Conservation (phyloP, 2,113 vertebrate species). For the Thunnus maccoyii region DNA sequence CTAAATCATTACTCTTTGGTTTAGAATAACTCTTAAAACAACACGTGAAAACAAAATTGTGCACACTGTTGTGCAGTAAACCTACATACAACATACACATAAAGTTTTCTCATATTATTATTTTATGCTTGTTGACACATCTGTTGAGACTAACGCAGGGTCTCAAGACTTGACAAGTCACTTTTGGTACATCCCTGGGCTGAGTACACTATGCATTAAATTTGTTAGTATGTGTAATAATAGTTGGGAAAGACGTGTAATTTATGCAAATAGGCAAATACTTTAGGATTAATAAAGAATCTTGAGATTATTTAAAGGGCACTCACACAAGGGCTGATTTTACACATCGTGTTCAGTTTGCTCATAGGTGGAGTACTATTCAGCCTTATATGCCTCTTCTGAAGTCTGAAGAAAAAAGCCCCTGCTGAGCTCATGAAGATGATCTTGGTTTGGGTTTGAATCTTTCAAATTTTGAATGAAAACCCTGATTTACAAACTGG, state of each 20-base stretch:
- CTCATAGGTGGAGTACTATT: background rate
- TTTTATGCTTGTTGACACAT: too few species aligned
- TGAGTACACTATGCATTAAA: too few species aligned
- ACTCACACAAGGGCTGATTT: background rate
- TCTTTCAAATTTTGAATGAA: background rate
- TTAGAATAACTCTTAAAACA: too few species aligned
- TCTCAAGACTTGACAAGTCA: too few species aligned
- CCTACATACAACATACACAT: too few species aligned
- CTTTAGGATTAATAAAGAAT: background rate
- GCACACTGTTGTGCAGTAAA: too few species aligned
- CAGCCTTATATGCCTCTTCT: background rate
- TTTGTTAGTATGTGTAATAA: too few species aligned
- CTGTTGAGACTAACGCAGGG: too few species aligned
- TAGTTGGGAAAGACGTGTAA: background rate
- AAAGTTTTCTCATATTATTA: too few species aligned
- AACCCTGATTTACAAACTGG: background rate
- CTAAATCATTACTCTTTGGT: too few species aligned
- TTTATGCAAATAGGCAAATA: background rate
- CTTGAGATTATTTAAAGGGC: background rate
- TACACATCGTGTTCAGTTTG: background rate
- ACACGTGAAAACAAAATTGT: too few species aligned
- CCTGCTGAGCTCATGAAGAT: background rate
- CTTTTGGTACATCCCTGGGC: too few species aligned
- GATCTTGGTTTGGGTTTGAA: background rate
- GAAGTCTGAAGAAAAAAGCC: background rate